A percentile compares a stretch with the other conserved stretches of the same genome.
These are phyloP conservation scores for Acanthochromis polyacanthus DNA, from an alignment of 2,113 vertebrate species.

Conservation along the genomic window DNA sequence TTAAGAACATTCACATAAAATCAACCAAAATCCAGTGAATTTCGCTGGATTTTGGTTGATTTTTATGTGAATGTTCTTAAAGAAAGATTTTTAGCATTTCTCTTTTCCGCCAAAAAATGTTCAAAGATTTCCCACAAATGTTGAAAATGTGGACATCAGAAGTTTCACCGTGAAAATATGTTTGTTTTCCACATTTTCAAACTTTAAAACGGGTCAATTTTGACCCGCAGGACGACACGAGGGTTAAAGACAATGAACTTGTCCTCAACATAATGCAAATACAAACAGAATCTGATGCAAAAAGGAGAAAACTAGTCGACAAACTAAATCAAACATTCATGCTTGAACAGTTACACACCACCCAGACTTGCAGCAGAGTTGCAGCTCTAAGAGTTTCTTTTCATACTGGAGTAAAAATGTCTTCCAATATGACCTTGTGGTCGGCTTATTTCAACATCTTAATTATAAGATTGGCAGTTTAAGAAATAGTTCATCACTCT, in stretches of 20 bases:
- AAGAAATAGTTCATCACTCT: background rate
- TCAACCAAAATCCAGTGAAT: no score
- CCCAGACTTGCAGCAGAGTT: background rate
- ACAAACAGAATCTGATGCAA: background rate
- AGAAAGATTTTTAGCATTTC: no score
- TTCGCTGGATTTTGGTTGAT: no score
- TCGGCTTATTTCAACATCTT: conserved; percentile 2
- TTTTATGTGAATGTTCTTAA: no score
- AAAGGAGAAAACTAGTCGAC: background rate
- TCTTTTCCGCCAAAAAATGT: no score
- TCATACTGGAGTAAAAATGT: background rate
- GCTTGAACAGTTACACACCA: background rate
- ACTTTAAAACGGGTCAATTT: no score
- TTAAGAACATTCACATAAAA: no score
- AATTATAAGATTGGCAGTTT: conserved; percentile 25
- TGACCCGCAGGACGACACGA: no score
- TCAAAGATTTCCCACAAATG: no score
- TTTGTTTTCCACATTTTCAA: no score
- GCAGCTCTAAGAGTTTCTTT: background rate
- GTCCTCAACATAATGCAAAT: background rate
- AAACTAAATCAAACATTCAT: background rate
- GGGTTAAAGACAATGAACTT: background rate
- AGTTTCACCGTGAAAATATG: no score
- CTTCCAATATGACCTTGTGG: conserved; percentile 21
- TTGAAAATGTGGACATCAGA: no score